Evolutionary conservation across 30 jellyfish, hydroid and myxozoan genomes (phyloP).

Genomic region (Turritopsis rubra): DNA sequence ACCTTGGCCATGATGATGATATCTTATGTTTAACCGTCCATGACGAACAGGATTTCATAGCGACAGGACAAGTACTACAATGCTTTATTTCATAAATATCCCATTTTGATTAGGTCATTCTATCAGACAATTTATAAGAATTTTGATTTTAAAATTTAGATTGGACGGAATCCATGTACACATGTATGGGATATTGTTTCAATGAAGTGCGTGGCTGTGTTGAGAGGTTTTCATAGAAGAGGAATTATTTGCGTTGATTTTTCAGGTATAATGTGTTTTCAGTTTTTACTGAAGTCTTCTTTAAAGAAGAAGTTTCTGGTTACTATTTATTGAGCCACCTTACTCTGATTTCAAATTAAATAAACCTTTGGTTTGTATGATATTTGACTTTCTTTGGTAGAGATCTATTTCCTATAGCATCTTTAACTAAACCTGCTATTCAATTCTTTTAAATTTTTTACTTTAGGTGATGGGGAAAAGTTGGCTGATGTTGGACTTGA

Average conservation of each 20-base stretch:
- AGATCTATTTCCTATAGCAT: too few species aligned
- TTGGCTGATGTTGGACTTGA: conserved; percentile 94
- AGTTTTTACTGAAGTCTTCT: too few species aligned
- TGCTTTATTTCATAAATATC: neutral
- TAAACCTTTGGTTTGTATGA: too few species aligned
- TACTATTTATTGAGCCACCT: too few species aligned
- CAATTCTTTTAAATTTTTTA: too few species aligned
- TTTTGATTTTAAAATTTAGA: conserved; percentile 25
- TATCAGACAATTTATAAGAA: neutral
- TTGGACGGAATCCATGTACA: conserved; percentile 87
- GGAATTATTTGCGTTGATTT: conserved; percentile 95
- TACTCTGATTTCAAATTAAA: too few species aligned
- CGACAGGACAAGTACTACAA: conserved; percentile 93
- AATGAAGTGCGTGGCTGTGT: conserved; percentile 64
- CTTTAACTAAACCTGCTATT: too few species aligned
- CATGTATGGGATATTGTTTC: conserved; percentile 92
- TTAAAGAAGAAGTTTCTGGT: too few species aligned
- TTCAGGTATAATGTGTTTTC: conserved; percentile 48
- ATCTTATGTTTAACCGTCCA: conserved; percentile 79
- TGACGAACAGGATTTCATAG: conserved; percentile 82
- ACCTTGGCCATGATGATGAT: conserved; percentile 94
- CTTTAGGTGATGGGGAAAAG: conserved; percentile 83
- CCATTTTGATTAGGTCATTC: neutral
- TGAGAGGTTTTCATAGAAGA: conserved; percentile 89
- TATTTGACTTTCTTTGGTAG: too few species aligned